Evolutionary conservation across 2,888 invertebrate genomes (phyloP).

Genomic region (Prosapia bicincta): DNA sequence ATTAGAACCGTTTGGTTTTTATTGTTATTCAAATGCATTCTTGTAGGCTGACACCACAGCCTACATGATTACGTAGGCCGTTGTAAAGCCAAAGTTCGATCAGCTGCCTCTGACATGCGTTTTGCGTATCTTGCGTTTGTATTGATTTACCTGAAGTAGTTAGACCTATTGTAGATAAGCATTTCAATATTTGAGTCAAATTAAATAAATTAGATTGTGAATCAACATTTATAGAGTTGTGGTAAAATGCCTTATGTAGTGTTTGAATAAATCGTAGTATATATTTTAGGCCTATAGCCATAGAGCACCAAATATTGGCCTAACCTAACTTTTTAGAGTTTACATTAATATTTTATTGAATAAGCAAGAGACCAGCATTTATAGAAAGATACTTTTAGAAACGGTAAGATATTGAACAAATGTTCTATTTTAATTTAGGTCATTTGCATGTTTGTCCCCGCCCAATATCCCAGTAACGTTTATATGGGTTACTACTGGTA

Average conservation of each 20-base stretch:
- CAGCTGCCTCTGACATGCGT: not conserved
- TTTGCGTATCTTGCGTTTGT: not conserved
- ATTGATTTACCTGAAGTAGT: not conserved
- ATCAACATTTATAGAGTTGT: not conserved
- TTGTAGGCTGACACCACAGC: too few species aligned
- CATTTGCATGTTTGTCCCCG: not conserved
- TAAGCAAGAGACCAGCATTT: not conserved
- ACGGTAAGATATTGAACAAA: not conserved
- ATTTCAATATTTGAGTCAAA: not conserved
- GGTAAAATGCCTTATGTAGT: not conserved
- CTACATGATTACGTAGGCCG: too few species aligned
- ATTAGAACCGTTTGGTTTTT: too few species aligned
- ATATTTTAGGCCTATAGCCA: too few species aligned
- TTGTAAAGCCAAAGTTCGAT: too few species aligned
- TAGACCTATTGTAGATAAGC: not conserved
- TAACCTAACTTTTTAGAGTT: not conserved
- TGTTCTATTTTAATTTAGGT: not conserved
- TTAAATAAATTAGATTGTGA: not conserved
- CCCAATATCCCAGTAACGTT: not conserved
- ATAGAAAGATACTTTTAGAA: not conserved
- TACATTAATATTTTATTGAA: not conserved
- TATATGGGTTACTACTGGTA: not conserved
- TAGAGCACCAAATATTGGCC: not conserved
- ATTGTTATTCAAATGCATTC: too few species aligned
- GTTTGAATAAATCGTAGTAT: not conserved